Conservation (phyloP, 2,113 vertebrate species). For the Xerus inauris region DNA sequence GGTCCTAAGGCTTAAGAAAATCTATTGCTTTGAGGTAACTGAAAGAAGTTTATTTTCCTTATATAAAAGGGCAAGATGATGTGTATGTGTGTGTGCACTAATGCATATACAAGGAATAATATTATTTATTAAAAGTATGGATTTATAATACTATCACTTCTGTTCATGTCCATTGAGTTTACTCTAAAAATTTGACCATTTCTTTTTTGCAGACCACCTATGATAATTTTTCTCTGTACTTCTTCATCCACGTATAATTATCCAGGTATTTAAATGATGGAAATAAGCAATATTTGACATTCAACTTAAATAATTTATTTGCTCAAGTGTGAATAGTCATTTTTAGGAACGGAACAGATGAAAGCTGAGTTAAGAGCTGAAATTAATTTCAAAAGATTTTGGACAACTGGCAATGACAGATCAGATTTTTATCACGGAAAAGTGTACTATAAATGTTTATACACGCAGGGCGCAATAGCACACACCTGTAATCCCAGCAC, state of each 20-base stretch:
- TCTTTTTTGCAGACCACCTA: background rate
- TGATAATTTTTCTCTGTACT: background rate
- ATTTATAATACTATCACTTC: conserved; percentile 73
- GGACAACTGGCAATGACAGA: background rate
- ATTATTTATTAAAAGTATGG: conserved; percentile 62
- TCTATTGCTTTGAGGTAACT: background rate
- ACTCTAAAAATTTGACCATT: conserved; percentile 11
- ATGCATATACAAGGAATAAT: background rate
- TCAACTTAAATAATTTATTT: conserved; percentile 21
- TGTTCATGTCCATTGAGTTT: conserved; percentile 70
- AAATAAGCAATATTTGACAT: conserved; percentile 38
- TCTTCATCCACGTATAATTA: background rate
- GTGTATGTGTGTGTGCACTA: background rate
- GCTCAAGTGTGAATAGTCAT: conserved; percentile 13
- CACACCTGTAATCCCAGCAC: no score
- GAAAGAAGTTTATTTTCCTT: background rate
- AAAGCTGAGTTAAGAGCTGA: conserved; percentile 26
- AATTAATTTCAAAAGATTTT: conserved; percentile 1
- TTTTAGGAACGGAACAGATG: conserved; percentile 20
- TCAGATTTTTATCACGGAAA: background rate
- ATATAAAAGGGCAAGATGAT: background rate
- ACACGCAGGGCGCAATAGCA: no score
- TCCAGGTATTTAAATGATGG: conserved; percentile 25
- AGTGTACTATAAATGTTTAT: conserved; percentile 12
- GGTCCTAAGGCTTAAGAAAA: background rate